Conservation (phyloP, 2,888 invertebrate species). For the Pelosia muscerda region DNA sequence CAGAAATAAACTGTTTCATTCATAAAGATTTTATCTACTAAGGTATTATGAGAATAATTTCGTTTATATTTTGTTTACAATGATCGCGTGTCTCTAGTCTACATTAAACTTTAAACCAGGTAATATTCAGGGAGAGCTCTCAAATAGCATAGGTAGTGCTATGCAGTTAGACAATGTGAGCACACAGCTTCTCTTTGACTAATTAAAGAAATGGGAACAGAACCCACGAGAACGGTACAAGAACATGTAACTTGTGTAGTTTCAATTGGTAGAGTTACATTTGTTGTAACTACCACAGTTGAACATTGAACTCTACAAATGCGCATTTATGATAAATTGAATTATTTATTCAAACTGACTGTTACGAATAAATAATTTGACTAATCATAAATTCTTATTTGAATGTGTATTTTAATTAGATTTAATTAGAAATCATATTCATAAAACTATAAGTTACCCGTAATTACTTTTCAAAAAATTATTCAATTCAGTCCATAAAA, state of each 20-base stretch:
- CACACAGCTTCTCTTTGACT: constrained; percentile 12
- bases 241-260: constrained; percentile 9
- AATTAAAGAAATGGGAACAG: constrained; percentile 8
- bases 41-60: background rate
- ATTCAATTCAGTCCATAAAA: too few relatives aligned
- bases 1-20: constrained; percentile 1
- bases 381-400: too few relatives aligned
- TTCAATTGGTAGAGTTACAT: constrained; percentile 5
- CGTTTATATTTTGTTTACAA: constrained; percentile 4
- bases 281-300: too few relatives aligned
- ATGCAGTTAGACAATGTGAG: constrained; percentile 8
- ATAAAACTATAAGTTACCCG: too few relatives aligned
- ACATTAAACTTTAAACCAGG: constrained; percentile 6
- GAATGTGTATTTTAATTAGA: too few relatives aligned
- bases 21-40: background rate
- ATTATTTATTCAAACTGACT: too few relatives aligned
- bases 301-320: too few relatives aligned
- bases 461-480: too few relatives aligned
- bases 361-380: too few relatives aligned
- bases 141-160: constrained; percentile 3
- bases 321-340: too few relatives aligned
- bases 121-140: constrained; percentile 13
- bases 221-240: constrained; percentile 2
- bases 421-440: too few relatives aligned
- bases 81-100: constrained; percentile 9